These are phyloP conservation scores for Halisarca cf. caerulea DNA, from an alignment of 37 sponge, comb jelly and placozoan species.

Conservation along the genomic window DNA sequence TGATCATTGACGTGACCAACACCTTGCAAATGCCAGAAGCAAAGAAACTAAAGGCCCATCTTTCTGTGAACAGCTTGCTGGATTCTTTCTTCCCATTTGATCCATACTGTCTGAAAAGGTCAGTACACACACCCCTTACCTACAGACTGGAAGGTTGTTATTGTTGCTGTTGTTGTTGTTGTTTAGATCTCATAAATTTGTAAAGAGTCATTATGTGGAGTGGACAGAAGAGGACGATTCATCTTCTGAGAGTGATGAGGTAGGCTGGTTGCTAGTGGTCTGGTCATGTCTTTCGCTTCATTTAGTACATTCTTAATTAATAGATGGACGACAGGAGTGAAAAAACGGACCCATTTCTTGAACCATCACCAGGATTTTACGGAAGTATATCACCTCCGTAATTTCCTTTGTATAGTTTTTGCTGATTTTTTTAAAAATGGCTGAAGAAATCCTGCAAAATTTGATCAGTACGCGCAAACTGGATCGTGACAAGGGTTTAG, in stretches of 20 bases:
- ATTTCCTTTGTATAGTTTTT: background rate
- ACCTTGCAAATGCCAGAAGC: conserved; percentile 1
- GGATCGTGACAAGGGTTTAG: conserved; percentile 74
- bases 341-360: background rate
- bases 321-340: too few species aligned
- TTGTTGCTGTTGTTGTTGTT: background rate
- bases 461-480: conserved; percentile 54
- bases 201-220: conserved; percentile 43
- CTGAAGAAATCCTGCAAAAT: conserved; percentile 1
- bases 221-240: conserved; percentile 53
- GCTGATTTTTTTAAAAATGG: conserved; percentile 10
- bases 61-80: conserved; percentile 28
- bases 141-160: background rate
- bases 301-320: too few species aligned
- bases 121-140: too few species aligned
- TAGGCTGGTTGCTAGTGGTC: too few species aligned
- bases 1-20: conserved; percentile 33
- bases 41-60: background rate
- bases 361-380: conserved; percentile 10
- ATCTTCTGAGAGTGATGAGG: background rate
- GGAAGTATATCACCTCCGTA: background rate
- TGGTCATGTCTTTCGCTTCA: background rate
- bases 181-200: conserved; percentile 41
- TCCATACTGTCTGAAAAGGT: conserved; percentile 75
- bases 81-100: conserved; percentile 87